Base-by-base conservation (phyloP, 2,113 vertebrate species). In the Merops nubicus region DNA sequence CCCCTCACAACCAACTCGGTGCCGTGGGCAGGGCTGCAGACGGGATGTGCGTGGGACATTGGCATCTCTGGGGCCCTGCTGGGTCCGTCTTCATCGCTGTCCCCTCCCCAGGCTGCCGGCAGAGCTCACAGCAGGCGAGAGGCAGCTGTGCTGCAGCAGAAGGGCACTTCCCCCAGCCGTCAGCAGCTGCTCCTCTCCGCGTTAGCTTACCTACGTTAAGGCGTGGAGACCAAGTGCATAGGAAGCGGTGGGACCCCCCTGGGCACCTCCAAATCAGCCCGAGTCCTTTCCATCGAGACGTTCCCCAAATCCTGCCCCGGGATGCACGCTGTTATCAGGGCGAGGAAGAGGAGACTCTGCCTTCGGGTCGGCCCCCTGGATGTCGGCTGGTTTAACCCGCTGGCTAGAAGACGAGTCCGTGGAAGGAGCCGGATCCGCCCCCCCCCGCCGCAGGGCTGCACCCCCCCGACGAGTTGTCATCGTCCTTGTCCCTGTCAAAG, bases 401-500 rank as follows among this genome's bases (percentile, higher is more conserved):
- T 68, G n/a, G 9, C 88, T 97, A 98, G 95, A 98, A 98, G 94
- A 98, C 98, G 0, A 98, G 97, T 90, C 98, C 98, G 4, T 98
- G 98, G 72, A 98, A 98, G 59, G 98, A 97, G 9, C 97, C 92
- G 0, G 97, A 96, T 34, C 97, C 97, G 0, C 92, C 96, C n/a
- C 98, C 98, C 0, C 97, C 97, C 0, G 97, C 95, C 0, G 97
- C 97, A 0, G 98, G 97, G 42, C 95, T 98, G 92, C 98, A 98
- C 76, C 98, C 98, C 28, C 98, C 98, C 0, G 98, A 96, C 0
- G 98, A 97, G 63, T 83, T 96, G 73, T 98, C 98, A 29, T 98
- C 98, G 9, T 98, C 98, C 54, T 98, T 98, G 91, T 98, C 98
- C 70, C 97, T 97, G 31, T 98, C 98, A 59, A 97, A 98, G 95